These are phyloP conservation scores for Pseudolycoriella hygida DNA, from an alignment of 2,888 invertebrate species.

Conservation along the genomic window DNA sequence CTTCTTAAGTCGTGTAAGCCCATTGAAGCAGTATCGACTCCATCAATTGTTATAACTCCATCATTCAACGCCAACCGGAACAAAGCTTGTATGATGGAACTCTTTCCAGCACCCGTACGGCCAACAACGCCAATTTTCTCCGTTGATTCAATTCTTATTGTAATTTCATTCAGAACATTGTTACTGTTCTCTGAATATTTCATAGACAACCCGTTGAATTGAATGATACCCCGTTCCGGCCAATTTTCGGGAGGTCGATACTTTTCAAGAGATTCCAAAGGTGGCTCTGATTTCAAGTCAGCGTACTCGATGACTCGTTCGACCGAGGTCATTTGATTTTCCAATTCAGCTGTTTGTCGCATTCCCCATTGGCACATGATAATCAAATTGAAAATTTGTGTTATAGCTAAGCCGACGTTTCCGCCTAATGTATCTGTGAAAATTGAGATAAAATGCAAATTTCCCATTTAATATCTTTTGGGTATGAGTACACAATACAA, in stretches of 20 bases:
- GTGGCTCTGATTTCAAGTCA: constrained; percentile 29
- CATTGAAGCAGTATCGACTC: constrained; percentile 41
- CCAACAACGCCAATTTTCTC: constrained; percentile 45
- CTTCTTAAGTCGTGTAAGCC: constrained; percentile 52
- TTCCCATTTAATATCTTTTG: background rate
- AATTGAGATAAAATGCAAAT: background rate
- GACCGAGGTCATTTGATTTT: constrained; percentile 43
- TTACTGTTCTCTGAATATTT: constrained; percentile 34
- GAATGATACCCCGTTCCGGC: constrained; percentile 33
- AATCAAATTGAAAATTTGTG: constrained; percentile 32
- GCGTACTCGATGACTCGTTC: constrained; percentile 48
- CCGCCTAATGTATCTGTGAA: constrained; percentile 17
- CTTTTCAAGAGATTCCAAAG: constrained; percentile 18
- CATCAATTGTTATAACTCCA: constrained; percentile 54
- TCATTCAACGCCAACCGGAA: constrained; percentile 57
- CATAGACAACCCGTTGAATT: constrained; percentile 32
- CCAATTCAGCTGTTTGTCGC: constrained; percentile 47
- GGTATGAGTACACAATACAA: background rate
- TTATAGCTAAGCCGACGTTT: constrained; percentile 34
- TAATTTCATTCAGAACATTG: constrained; percentile 37
- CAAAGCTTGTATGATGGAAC: constrained; percentile 43
- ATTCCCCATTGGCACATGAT: constrained; percentile 44
- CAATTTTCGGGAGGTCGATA: constrained; percentile 20
- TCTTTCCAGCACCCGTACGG: constrained; percentile 45
- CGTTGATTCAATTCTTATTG: constrained; percentile 25